phyloP scores from a whole-genome alignment of 1,140 invertebrate genomes.

The Ctenoplectra terminalis region DNA sequence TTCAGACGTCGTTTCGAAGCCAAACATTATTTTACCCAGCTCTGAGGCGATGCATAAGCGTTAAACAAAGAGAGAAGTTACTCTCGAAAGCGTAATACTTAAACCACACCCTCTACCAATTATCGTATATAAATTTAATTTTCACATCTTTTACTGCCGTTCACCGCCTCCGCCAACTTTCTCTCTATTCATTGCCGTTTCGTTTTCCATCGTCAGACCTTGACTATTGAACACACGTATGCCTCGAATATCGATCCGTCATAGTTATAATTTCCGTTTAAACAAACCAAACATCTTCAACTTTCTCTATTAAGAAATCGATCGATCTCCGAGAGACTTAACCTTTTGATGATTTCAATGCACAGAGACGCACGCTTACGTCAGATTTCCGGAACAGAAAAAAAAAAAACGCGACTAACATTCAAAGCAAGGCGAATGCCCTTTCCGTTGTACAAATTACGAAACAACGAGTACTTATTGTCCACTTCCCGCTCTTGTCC shows the following conservation, averaged over 20 bases:
- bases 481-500: slow-evolving; percentile 24
- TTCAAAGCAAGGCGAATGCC: background rate
- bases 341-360: background rate
- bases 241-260: background rate
- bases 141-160: slow-evolving; percentile 28
- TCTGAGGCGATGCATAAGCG: background rate
- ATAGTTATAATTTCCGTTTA: no score
- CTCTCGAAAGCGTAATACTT: slow-evolving; percentile 53
- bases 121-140: slow-evolving; percentile 35
- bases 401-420: background rate
- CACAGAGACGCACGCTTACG: background rate
- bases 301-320: background rate
- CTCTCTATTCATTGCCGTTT: slow-evolving; percentile 27
- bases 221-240: background rate
- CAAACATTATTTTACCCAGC: background rate
- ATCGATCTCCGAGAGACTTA: background rate
- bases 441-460: slow-evolving; percentile 25
- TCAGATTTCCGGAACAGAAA: background rate
- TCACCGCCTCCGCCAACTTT: slow-evolving; percentile 34
- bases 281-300: background rate
- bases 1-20: background rate
- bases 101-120: slow-evolving; percentile 43
- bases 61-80: background rate
- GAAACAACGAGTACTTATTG: slow-evolving; percentile 19
- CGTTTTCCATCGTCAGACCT: slow-evolving; percentile 12